Base-by-base conservation (phyloP, 2,888 invertebrate genomes). In the Habroteleia sp. region DNA sequence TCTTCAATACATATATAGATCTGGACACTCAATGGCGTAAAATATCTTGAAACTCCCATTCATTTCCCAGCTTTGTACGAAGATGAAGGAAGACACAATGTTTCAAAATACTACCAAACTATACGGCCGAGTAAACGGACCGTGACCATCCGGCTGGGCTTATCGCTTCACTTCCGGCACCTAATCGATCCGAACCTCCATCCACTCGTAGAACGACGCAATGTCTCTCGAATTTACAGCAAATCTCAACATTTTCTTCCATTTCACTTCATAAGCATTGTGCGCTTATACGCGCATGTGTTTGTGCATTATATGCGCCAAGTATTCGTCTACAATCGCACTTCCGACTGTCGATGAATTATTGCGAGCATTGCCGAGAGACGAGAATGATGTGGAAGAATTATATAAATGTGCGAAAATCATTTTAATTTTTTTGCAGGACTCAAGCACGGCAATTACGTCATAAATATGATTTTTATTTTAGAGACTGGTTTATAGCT, bases 91-190 rank as follows among this genome's bases (percentile, higher is more conserved):
- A 46, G 76, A 56, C n/a, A 65, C 68, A 56, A 60, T 46, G 72
- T 68, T 74, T 72, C 76, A 76, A 71, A 75, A 75, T 54, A 71
- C 52, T 46, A 66, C 17, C 63, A 56, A 50, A 56, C 52, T 41
- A 25, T 16, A 63, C 62, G 54, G 73, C 58, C 76, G 65, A 50
- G 76, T 60, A 79, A 81, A 80, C 79, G 78, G 78, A 79, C 81
- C 80, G 77, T 80, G 80, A 80, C 80, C 78, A 72, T 77, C 69
- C 77, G 77, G 74, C 58, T 58, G 76, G 75, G 80, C 80, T 81
- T 80, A 80, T 80, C 81, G 81, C 77, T 78, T 71, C 65, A 77
- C 81, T 80, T 81, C 80, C 80, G 81, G 76, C 74, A 78, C 78
- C 79, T 80, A 81, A 82, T 82, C 82, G 80, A 81, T 82, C 79